These are phyloP conservation scores for Condylura cristata DNA, from an alignment of 2,113 vertebrate species.

Conservation along the genomic window DNA sequence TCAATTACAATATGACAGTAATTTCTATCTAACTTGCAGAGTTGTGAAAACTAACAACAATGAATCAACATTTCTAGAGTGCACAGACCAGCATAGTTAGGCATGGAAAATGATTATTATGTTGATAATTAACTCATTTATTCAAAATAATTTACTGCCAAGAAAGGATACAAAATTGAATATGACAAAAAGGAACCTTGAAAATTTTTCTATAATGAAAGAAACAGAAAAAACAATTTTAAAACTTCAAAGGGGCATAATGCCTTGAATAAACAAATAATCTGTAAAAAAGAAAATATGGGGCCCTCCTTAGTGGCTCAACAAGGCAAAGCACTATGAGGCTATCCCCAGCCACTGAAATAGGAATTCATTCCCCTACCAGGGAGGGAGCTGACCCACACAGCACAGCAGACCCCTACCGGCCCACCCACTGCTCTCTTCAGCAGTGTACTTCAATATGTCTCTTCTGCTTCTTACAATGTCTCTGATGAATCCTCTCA, in stretches of 20 bases:
- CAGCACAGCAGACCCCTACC: too few relatives aligned
- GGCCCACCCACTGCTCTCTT: too few relatives aligned
- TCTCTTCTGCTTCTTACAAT: too few relatives aligned
- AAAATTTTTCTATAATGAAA: not conserved
- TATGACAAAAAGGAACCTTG: not conserved
- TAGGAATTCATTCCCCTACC: too few relatives aligned
- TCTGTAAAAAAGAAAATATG: not conserved
- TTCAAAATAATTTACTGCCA: not conserved
- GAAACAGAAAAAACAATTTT: conserved; percentile 30
- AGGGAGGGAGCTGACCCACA: too few relatives aligned
- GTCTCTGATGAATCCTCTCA: too few relatives aligned
- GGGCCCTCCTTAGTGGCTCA: too few relatives aligned
- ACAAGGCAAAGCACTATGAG: too few relatives aligned
- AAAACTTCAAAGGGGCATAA: not conserved
- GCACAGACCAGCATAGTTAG: not conserved
- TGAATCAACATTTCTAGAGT: not conserved
- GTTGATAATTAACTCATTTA: not conserved
- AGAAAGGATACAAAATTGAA: conserved; percentile 14
- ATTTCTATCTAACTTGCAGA: not conserved
- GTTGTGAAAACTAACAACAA: not conserved
- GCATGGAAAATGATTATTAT: not conserved
- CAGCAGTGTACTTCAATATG: too few relatives aligned
- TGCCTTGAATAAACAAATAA: not conserved
- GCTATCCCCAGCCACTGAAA: too few relatives aligned
- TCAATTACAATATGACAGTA: conserved; percentile 4